Evolutionary conservation across 2,888 invertebrate species (phyloP), one percentile per base, ranked within the genome.

Genomic region (Drosophila kambysellisi): DNA sequence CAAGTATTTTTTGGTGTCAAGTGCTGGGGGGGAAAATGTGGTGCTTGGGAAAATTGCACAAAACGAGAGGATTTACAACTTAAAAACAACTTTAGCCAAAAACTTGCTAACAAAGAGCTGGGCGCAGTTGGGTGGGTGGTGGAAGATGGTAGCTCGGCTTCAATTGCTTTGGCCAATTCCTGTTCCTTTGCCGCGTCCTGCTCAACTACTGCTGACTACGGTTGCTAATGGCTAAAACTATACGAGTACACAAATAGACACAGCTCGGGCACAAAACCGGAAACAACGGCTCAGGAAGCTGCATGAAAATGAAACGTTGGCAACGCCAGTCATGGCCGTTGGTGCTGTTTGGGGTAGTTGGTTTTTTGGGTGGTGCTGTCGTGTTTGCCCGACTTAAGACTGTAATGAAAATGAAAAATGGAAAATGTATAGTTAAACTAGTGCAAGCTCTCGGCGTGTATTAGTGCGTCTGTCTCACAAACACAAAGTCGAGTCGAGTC

Each of bases 201-300:
- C 33, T 43, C 43, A 33, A 33, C 57, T 9, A 59, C 62, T 25
- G 25, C 66, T 48, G 60, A 48, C 79, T 51, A 64, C 64, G 58
- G 76, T 82, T 82, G 86, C 86, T 79, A 71, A 79, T 88, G 74
- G 75, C 82, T 70, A 51, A 89, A 89, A 89, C 88, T 85, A 81
- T 61, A 50, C 33, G 41, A 48, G 59, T 71, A 74, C 58, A 89
- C 70, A 84, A 82, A 77, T 82, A 82, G 84, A 87, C 71, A 70
- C 58, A 70, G 88, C 39, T 74, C 85, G 73, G 76, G 88, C 88
- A 74, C 72, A 76, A 83, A 76, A 70, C 77, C 86, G 90, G 87
- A 90, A 88, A 65, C 86, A 89, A 81, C 86, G 87, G 83, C 78
- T 85, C 90, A 88, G 86, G 86, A 87, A 87, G 90, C 90, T 90